These are phyloP conservation scores for Ormia ochracea DNA, from an alignment of 2,888 invertebrate genomes.

Conservation along the genomic window DNA sequence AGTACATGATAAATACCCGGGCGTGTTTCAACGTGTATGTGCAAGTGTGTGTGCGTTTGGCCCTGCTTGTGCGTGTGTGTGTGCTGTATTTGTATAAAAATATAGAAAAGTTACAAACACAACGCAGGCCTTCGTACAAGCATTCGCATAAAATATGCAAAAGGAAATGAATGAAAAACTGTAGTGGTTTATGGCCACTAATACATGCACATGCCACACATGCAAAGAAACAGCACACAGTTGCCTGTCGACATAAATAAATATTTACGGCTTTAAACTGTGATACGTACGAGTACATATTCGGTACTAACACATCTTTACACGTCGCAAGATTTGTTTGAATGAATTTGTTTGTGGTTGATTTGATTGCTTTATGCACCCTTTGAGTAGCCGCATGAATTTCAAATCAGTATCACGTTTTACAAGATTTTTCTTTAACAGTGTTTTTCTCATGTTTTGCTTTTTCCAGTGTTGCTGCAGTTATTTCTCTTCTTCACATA, in stretches of 20 bases:
- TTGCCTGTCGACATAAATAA: conserved; percentile 10
- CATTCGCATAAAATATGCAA: conserved; percentile 23
- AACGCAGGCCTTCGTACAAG: not conserved
- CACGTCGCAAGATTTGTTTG: conserved; percentile 40
- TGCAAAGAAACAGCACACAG: not conserved
- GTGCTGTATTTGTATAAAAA: no score
- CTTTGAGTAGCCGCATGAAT: conserved; percentile 75
- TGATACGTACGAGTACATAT: not conserved
- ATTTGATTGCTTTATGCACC: conserved; percentile 75
- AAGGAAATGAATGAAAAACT: conserved; percentile 45
- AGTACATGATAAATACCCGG: conserved; percentile 50
- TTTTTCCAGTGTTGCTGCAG: not conserved
- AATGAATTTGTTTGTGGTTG: conserved; percentile 70
- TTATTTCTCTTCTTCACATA: not conserved
- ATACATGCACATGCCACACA: not conserved
- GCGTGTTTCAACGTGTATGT: conserved; percentile 21
- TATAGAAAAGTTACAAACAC: not conserved
- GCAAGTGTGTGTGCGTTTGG: not conserved
- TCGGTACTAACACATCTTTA: not conserved
- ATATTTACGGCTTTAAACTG: conserved; percentile 4
- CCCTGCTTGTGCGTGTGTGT: not conserved
- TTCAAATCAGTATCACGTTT: conserved; percentile 68
- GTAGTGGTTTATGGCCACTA: conserved; percentile 41
- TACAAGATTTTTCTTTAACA: conserved; percentile 36
- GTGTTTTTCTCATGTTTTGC: not conserved